These are phyloP conservation scores for Lagopus leucura DNA, from an alignment of 2,113 vertebrate species.

Conservation along the genomic window DNA sequence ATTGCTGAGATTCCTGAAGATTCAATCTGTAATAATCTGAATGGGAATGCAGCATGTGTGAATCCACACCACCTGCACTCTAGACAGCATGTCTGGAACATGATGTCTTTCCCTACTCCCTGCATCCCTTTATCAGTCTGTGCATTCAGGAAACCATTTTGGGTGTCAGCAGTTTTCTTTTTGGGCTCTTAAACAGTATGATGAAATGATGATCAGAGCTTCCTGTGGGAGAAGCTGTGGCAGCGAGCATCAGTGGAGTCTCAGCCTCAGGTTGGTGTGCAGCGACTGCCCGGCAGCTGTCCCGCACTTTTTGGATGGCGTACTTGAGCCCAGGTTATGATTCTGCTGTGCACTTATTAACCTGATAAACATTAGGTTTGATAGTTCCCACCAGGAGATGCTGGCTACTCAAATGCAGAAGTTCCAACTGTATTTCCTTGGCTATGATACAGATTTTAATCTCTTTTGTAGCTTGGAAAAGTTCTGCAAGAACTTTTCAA, in stretches of 20 bases:
- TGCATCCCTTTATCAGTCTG: not conserved
- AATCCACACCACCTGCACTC: not conserved
- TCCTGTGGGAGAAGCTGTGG: not conserved
- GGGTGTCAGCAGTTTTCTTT: not conserved
- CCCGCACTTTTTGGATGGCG: accelerated
- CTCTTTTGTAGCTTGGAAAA: not conserved
- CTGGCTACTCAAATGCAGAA: not conserved
- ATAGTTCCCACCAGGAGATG: not conserved
- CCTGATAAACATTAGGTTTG: not conserved
- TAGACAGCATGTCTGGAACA: not conserved
- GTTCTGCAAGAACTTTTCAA: not conserved
- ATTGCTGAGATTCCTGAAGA: not conserved
- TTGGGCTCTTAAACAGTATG: not conserved
- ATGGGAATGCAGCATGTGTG: not conserved
- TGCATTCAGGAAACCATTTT: not conserved
- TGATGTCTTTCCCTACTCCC: not conserved
- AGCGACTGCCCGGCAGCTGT: not conserved
- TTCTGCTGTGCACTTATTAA: not conserved
- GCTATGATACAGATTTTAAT: not conserved
- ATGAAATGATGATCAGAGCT: not conserved
- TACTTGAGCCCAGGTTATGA: not conserved
- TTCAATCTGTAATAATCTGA: not conserved
- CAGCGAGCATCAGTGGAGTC: accelerated
- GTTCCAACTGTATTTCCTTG: not conserved
- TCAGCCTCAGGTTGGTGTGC: accelerated